These are phyloP conservation scores for Cettia cetti DNA, from an alignment of 2,113 vertebrate genomes.

Conservation along the genomic window DNA sequence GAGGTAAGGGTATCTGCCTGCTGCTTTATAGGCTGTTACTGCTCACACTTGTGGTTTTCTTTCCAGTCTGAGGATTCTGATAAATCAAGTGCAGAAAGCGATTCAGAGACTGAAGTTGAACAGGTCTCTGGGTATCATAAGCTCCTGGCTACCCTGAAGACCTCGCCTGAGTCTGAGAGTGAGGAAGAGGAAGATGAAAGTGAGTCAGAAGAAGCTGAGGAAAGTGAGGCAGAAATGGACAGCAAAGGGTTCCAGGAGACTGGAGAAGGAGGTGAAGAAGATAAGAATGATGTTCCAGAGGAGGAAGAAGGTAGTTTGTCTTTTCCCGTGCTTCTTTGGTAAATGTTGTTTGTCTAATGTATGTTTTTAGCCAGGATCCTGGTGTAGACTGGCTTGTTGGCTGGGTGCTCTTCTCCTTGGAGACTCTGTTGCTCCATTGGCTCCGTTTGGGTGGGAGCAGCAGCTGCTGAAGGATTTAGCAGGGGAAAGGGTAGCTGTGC, in stretches of 20 bases:
- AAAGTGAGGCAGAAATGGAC: constrained; percentile 57
- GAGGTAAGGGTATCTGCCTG: neutral
- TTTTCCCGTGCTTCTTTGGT: neutral
- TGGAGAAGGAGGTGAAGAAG: neutral
- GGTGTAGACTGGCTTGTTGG: neutral
- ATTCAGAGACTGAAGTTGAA: constrained; percentile 79
- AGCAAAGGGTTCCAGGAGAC: neutral
- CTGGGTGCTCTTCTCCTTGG: neutral
- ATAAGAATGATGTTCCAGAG: neutral
- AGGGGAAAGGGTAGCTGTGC: neutral
- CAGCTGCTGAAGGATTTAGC: constrained; percentile 10
- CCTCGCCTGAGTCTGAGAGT: constrained; percentile 65
- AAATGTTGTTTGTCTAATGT: neutral
- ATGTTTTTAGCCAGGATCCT: neutral
- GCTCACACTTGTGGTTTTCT: neutral
- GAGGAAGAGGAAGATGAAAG: constrained; percentile 71
- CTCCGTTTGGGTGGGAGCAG: neutral
- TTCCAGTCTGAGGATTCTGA: constrained; percentile 79
- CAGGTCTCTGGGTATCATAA: constrained; percentile 84
- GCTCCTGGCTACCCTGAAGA: constrained; percentile 86
- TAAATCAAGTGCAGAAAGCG: constrained; percentile 69
- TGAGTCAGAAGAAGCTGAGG: constrained; percentile 64
- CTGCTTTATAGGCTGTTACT: neutral
- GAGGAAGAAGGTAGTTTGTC: constrained; percentile 37
- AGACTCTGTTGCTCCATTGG: neutral